Percentiles rank a stretch among this genome's conserved stretches.
phyloP scores from a whole-genome alignment of 2,113 vertebrate genomes.

The Echinops telfairi region DNA sequence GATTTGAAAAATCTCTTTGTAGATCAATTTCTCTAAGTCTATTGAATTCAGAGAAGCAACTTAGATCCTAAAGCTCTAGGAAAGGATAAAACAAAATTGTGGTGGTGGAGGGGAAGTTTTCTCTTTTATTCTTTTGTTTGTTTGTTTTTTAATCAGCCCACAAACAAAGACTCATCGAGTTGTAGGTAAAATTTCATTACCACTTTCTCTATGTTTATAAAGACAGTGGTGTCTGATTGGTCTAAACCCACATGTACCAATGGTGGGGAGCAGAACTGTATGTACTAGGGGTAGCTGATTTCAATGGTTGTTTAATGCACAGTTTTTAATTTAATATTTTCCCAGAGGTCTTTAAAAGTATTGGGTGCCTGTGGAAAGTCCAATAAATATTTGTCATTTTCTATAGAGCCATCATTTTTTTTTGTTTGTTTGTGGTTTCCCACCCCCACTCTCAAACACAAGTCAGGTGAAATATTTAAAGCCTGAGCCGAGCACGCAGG shows the following conservation, averaged over 20 bases:
- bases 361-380: constrained; percentile 69
- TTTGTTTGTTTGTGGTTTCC: constrained; percentile 45
- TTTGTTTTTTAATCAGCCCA: constrained; percentile 29
- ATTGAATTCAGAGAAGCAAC: constrained; percentile 29
- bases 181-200: constrained; percentile 9
- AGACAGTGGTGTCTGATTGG: constrained; percentile 16
- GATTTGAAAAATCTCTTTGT: constrained; percentile 69
- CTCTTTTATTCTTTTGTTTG: neutral
- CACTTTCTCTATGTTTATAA: constrained; percentile 21
- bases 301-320: constrained; percentile 55
- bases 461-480: constrained; percentile 72
- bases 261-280: neutral
- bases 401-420: constrained; percentile 63
- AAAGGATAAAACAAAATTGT: constrained; percentile 1
- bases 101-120: neutral
- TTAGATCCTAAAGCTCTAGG: neutral
- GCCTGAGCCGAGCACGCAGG: constrained; percentile 60
- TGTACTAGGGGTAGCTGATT: constrained; percentile 8
- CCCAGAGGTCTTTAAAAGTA: constrained; percentile 72
- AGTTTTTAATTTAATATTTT: constrained; percentile 77
- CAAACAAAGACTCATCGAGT: constrained; percentile 51
- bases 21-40: constrained; percentile 69
- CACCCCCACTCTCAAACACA: constrained; percentile 31
- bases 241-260: neutral
- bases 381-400: constrained; percentile 73